Percentiles rank a stretch among this genome's conserved stretches.
Evolutionary conservation across 2,888 invertebrate species (phyloP).

Genomic region (Aspidapion aeneum): DNA sequence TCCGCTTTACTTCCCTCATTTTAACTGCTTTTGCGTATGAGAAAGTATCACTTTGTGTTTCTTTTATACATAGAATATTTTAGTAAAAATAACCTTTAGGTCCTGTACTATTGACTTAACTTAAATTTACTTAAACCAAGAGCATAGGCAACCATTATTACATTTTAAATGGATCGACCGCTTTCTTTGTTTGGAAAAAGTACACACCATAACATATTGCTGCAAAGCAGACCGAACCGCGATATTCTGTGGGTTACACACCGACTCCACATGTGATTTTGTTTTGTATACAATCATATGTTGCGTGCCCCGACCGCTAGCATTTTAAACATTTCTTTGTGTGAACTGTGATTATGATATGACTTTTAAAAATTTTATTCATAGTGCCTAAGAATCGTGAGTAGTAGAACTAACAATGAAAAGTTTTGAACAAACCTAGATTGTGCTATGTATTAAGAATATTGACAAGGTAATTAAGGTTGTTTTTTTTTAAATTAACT

Average conservation of each 20-base stretch:
- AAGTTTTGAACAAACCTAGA: neutral
- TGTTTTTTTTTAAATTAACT: neutral
- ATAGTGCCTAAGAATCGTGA: neutral
- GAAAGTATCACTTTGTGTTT: too few relatives aligned
- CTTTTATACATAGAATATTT: too few relatives aligned
- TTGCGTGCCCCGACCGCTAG: neutral
- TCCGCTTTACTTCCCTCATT: too few relatives aligned
- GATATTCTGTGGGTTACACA: too few relatives aligned
- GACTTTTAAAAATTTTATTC: neutral
- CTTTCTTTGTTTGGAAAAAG: neutral
- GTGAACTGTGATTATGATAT: neutral
- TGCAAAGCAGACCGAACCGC: too few relatives aligned
- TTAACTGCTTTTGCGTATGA: too few relatives aligned
- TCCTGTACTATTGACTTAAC: too few relatives aligned
- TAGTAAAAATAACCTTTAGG: too few relatives aligned
- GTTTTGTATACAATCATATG: neutral
- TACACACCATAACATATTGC: too few relatives aligned
- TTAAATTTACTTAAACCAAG: too few relatives aligned
- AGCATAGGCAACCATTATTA: neutral
- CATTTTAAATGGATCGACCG: neutral
- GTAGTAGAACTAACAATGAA: neutral
- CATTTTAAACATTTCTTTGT: neutral
- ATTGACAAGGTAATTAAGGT: neutral
- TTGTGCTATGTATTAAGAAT: neutral
- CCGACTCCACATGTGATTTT: neutral